phyloP scores from a whole-genome alignment of 2,888 invertebrate genomes.

The Ferdinandea cuprea region DNA sequence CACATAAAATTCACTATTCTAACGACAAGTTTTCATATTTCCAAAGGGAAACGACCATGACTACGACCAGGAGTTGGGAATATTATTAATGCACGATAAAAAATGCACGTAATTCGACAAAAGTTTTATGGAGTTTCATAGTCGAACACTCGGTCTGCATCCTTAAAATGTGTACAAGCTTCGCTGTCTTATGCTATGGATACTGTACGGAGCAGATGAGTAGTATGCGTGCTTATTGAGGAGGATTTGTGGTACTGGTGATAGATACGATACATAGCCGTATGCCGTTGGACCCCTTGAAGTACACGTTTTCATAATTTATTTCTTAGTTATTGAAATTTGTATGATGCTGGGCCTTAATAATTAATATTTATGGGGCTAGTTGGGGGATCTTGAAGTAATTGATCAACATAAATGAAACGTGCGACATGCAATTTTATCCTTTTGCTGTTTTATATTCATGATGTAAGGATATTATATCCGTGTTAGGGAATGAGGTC shows the following conservation, averaged over 20 bases:
- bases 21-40: constrained; percentile 44
- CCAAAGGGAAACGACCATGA: constrained; percentile 36
- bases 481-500: not conserved
- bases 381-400: not conserved
- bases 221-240: not conserved
- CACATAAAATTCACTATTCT: constrained; percentile 35
- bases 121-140: constrained; percentile 63
- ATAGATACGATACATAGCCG: not conserved
- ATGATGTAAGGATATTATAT: not conserved
- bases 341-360: constrained; percentile 3
- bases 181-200: not conserved
- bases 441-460: not conserved
- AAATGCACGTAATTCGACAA: constrained; percentile 62
- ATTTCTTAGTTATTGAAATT: constrained; percentile 3
- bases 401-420: constrained; percentile 24
- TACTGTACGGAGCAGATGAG: not conserved
- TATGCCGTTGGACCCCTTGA: not conserved
- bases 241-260: not conserved
- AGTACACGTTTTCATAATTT: not conserved
- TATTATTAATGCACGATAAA: constrained; percentile 61
- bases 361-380: constrained; percentile 19
- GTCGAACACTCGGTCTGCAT: constrained; percentile 37
- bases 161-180: constrained; percentile 8
- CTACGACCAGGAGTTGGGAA: constrained; percentile 14
- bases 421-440: constrained; percentile 9